Evolutionary conservation across 2,888 invertebrate genomes (phyloP).

Genomic region (Netelia virgata): DNA sequence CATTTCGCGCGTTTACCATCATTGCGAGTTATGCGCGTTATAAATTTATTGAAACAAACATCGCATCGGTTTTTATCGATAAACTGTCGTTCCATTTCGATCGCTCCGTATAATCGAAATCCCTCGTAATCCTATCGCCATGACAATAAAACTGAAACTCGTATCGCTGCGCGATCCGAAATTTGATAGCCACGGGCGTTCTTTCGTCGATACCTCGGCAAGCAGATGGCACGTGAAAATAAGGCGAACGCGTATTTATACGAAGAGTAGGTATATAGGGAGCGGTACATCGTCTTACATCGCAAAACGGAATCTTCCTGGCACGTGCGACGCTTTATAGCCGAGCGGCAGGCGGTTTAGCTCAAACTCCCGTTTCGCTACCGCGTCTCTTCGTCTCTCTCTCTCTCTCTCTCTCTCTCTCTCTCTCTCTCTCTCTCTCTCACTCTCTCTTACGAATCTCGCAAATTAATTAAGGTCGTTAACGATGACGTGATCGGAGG

Average conservation of each 20-base stretch:
- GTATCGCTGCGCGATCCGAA: background rate
- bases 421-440: constrained; percentile 31
- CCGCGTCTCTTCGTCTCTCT: constrained; percentile 8
- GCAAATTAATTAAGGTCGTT: constrained; percentile 70
- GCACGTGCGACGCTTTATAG: constrained; percentile 63
- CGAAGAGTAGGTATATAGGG: background rate
- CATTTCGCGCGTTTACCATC: too few species aligned
- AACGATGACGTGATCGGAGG: constrained; percentile 69
- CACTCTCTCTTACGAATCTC: constrained; percentile 51
- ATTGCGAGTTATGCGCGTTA: too few species aligned
- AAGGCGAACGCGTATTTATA: constrained; percentile 26
- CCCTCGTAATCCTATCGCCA: too few species aligned
- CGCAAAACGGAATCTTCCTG: constrained; percentile 49
- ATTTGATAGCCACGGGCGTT: background rate
- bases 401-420: constrained; percentile 38
- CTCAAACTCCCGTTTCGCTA: constrained; percentile 42
- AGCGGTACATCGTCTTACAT: constrained; percentile 6
- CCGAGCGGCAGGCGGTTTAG: constrained; percentile 36
- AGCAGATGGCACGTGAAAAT: constrained; percentile 38
- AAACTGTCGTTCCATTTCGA: too few species aligned
- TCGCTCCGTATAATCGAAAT: too few species aligned
- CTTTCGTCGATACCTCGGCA: background rate
- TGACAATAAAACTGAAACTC: background rate
- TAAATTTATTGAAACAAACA: too few species aligned
- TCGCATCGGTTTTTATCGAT: too few species aligned